Evolutionary conservation across 2,797 vertebrate genomes (phyloP).

Genomic region (Otolemur crassicaudatus): DNA sequence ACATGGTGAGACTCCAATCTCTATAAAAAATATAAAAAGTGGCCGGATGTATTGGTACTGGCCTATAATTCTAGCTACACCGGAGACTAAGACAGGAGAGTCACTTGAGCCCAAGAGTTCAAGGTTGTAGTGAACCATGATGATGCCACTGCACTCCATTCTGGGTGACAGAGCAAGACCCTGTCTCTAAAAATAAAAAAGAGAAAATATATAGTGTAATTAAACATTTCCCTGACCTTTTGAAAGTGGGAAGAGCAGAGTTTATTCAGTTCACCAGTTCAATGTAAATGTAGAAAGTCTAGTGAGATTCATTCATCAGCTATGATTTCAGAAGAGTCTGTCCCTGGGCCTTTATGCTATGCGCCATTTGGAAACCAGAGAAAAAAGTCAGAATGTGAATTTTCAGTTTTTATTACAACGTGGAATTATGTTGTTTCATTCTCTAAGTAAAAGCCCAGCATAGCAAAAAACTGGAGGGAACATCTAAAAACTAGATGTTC

Average conservation of each 20-base stretch:
- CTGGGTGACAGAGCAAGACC: background rate
- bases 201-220: background rate
- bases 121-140: background rate
- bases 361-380: background rate
- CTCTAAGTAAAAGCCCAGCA: constrained; percentile 21
- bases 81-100: background rate
- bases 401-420: background rate
- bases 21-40: background rate
- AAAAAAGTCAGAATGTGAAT: background rate
- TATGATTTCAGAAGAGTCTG: constrained; percentile 39
- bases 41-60: background rate
- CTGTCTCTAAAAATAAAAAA: background rate
- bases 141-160: background rate
- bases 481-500: background rate
- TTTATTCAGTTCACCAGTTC: constrained; percentile 64
- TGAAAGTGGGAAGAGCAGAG: constrained; percentile 31
- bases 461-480: background rate
- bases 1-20: background rate
- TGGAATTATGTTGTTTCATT: background rate
- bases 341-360: background rate
- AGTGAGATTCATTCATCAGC: constrained; percentile 36
- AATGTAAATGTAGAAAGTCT: constrained; percentile 71
- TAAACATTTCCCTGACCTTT: constrained; percentile 27
- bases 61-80: background rate
- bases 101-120: background rate